Percentiles rank a stretch among this genome's conserved stretches.
Evolutionary conservation across 2,113 vertebrate species (phyloP).

Genomic region (Centropristis striata): DNA sequence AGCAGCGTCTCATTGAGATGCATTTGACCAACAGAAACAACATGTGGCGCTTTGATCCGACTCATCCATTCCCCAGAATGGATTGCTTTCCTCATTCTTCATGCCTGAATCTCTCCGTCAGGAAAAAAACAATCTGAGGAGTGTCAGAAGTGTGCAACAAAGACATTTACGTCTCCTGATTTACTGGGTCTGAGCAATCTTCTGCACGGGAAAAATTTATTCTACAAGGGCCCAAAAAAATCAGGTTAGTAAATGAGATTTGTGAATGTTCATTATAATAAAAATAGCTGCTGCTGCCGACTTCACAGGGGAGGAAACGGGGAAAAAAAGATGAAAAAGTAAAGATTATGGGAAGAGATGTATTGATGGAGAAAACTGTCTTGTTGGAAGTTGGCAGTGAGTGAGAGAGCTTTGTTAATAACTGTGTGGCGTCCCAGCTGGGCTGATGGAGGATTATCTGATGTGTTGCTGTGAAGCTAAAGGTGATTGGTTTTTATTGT

Average conservation of each 20-base stretch:
- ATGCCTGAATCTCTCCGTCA: constrained; percentile 23
- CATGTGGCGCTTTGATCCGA: constrained; percentile 31
- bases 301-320: constrained; percentile 8
- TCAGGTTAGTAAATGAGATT: constrained; percentile 45
- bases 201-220: constrained; percentile 8
- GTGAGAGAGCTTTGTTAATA: constrained; percentile 61
- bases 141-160: constrained; percentile 38
- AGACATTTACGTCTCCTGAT: constrained; percentile 26
- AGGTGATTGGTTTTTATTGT: constrained; percentile 68
- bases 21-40: constrained; percentile 13
- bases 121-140: constrained; percentile 30
- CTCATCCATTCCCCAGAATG: constrained; percentile 19
- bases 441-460: constrained; percentile 43
- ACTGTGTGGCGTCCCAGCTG: constrained; percentile 56
- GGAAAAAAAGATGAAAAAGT: constrained; percentile 18
- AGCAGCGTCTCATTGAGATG: constrained; percentile 8
- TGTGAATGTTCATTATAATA: constrained; percentile 34
- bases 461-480: constrained; percentile 42
- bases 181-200: constrained; percentile 20
- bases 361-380: constrained; percentile 7
- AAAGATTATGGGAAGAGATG: constrained; percentile 31
- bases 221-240: constrained; percentile 34
- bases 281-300: constrained; percentile 21
- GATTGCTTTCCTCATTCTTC: constrained; percentile 34
- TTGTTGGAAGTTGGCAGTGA: constrained; percentile 50